phyloP scores from a whole-genome alignment of 2,888 invertebrate species.

The Drosophila melanosoma region DNA sequence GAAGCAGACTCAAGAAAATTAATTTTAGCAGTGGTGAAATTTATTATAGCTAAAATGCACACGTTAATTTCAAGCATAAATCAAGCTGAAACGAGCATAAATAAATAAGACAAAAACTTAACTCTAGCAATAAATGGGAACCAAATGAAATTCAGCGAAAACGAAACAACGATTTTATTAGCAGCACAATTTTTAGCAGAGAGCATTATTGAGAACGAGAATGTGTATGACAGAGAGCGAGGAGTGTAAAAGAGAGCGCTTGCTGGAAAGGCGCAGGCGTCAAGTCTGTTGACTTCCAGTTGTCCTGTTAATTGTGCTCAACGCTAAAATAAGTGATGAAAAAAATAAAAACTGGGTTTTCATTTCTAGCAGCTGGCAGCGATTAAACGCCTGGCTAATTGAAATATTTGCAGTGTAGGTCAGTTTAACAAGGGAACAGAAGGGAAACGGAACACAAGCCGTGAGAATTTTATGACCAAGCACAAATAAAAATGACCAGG shows the following conservation, averaged over 20 bases:
- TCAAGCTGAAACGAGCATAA: slow-evolving; percentile 66
- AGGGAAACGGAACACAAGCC: slow-evolving; percentile 11
- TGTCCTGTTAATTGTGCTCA: slow-evolving; percentile 23
- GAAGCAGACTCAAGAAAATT: background rate
- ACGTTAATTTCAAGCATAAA: slow-evolving; percentile 75
- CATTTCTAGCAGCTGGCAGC: slow-evolving; percentile 46
- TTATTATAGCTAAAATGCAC: slow-evolving; percentile 70
- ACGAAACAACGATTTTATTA: slow-evolving; percentile 55
- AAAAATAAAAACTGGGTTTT: slow-evolving; percentile 46
- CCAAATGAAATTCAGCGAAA: slow-evolving; percentile 73
- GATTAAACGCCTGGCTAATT: slow-evolving; percentile 55
- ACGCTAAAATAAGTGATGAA: slow-evolving; percentile 30
- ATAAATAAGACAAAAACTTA: slow-evolving; percentile 40
- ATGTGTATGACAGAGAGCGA: background rate
- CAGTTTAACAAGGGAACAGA: slow-evolving; percentile 39
- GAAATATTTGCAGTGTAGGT: slow-evolving; percentile 64
- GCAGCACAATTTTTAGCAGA: slow-evolving; percentile 34
- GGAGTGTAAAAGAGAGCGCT: background rate
- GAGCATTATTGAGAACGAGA: background rate
- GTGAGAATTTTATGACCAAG: slow-evolving; percentile 63
- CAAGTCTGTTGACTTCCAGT: slow-evolving; percentile 34
- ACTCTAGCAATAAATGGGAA: slow-evolving; percentile 32
- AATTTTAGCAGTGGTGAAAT: slow-evolving; percentile 50
- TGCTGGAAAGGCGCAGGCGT: slow-evolving; percentile 40
- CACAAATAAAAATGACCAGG: slow-evolving; percentile 39